phyloP scores from a whole-genome alignment of 2,888 invertebrate genomes.

The Listrodromus nycthemerus region DNA sequence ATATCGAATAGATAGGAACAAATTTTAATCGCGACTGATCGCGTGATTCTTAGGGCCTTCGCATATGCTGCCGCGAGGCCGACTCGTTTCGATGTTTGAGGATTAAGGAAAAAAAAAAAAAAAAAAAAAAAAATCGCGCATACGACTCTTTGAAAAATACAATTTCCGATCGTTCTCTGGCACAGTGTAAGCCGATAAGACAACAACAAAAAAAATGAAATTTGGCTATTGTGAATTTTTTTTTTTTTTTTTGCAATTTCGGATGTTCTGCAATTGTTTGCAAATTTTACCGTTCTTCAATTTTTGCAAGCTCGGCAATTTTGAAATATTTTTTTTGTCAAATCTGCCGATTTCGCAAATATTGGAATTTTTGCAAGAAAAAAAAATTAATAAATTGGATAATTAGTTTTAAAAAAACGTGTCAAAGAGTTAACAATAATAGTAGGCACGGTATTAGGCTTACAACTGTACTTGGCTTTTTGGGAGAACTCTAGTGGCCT shows the following conservation, averaged over 20 bases:
- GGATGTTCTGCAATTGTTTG: too few relatives aligned
- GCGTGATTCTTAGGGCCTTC: slow-evolving; percentile 37
- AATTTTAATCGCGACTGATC: slow-evolving; percentile 45
- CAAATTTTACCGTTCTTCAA: too few relatives aligned
- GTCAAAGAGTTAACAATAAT: slow-evolving; percentile 6
- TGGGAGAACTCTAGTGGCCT: slow-evolving; percentile 75
- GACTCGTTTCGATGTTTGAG: slow-evolving; percentile 26
- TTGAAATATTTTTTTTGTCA: too few relatives aligned
- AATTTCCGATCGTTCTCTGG: neutral
- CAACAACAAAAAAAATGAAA: neutral
- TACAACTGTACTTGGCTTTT: slow-evolving; percentile 46
- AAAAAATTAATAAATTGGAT: too few relatives aligned
- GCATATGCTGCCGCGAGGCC: slow-evolving; percentile 23
- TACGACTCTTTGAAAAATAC: slow-evolving; percentile 18
- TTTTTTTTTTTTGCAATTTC: too few relatives aligned
- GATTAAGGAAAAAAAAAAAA: neutral
- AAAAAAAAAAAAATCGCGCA: neutral
- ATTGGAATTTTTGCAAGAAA: too few relatives aligned
- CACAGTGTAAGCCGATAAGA: neutral
- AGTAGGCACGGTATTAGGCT: slow-evolving; percentile 29
- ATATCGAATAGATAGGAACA: slow-evolving; percentile 67
- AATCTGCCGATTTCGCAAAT: too few relatives aligned
- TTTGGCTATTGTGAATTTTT: neutral
- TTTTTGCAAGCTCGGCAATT: too few relatives aligned
- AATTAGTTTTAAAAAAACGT: neutral